Percentiles rank a stretch among this genome's conserved stretches.
Evolutionary conservation across 2,797 vertebrate genomes (phyloP).

Genomic region (Enteromius mattozi): DNA sequence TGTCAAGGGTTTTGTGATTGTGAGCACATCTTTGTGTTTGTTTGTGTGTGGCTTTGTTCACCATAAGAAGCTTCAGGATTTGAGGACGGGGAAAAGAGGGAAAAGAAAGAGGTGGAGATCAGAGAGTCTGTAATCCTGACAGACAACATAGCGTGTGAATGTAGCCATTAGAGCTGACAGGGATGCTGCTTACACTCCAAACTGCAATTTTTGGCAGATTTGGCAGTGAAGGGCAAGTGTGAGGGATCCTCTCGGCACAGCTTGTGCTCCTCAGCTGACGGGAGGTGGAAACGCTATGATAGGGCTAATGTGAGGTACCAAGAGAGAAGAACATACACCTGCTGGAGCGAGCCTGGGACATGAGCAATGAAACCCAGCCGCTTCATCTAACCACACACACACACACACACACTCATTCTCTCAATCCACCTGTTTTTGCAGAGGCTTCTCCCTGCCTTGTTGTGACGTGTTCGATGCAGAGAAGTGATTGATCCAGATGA

Average conservation of each 20-base stretch:
- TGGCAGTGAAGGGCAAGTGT: slow-evolving; percentile 29
- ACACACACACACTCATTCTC: too few relatives aligned
- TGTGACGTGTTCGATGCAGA: background rate
- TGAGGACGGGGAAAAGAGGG: slow-evolving; percentile 3
- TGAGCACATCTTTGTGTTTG: background rate
- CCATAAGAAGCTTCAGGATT: background rate
- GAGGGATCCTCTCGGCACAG: slow-evolving; percentile 37
- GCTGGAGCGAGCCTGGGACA: background rate
- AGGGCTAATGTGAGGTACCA: background rate
- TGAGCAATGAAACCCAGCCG: background rate
- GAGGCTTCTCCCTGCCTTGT: background rate
- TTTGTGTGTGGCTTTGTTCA: background rate
- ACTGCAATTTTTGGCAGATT: slow-evolving; percentile 29
- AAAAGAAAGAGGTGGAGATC: slow-evolving; percentile 25
- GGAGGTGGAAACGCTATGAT: background rate
- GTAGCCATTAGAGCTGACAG: slow-evolving; percentile 38
- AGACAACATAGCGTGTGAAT: slow-evolving; percentile 37
- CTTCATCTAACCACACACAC: background rate
- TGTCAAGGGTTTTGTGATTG: background rate
- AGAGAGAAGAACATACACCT: background rate
- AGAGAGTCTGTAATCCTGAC: slow-evolving; percentile 42
- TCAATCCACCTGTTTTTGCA: background rate
- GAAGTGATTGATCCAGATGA: slow-evolving; percentile 8
- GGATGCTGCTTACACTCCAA: slow-evolving; percentile 21
- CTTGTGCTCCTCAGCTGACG: slow-evolving; percentile 19